These are phyloP conservation scores for Raillietiella orientalis DNA, from an alignment of 2,888 invertebrate genomes.

Conservation along the genomic window DNA sequence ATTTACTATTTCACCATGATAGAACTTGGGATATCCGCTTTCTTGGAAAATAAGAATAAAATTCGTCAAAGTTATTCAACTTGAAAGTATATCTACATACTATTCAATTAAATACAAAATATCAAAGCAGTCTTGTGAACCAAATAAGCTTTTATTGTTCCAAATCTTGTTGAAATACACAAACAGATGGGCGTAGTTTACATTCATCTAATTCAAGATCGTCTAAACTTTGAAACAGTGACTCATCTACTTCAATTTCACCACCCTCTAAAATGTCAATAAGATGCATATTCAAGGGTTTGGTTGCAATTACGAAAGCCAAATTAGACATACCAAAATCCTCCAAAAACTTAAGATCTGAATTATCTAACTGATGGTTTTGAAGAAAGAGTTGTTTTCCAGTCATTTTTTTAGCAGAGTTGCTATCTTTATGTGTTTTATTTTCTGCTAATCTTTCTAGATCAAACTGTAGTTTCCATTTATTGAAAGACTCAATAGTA, in stretches of 20 bases:
- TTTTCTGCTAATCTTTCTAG: conserved; percentile 32
- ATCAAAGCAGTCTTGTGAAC: no score
- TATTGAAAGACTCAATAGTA: conserved; percentile 73
- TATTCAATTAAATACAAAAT: no score
- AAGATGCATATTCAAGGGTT: conserved; percentile 3
- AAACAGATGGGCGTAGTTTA: no score
- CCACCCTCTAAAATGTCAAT: conserved; percentile 20
- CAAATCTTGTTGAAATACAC: no score
- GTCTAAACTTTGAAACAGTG: conserved; percentile 60
- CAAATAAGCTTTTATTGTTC: no score
- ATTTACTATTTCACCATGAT: no score
- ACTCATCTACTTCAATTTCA: conserved; percentile 68
- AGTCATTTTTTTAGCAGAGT: conserved; percentile 33
- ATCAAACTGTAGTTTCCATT: conserved; percentile 80
- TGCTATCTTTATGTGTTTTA: conserved; percentile 22
- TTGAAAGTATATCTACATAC: no score
- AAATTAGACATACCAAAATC: conserved; percentile 14
- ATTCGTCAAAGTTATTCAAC: no score
- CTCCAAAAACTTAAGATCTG: conserved; percentile 78
- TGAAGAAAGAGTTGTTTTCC: conserved; percentile 51
- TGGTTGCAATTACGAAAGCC: conserved; percentile 4
- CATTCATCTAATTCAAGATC: conserved; percentile 30
- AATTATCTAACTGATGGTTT: conserved; percentile 74
- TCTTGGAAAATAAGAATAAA: no score
- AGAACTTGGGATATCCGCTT: no score